phyloP scores from a whole-genome alignment of 2,888 invertebrate genomes.

The Zaprionus bogoriensis region DNA sequence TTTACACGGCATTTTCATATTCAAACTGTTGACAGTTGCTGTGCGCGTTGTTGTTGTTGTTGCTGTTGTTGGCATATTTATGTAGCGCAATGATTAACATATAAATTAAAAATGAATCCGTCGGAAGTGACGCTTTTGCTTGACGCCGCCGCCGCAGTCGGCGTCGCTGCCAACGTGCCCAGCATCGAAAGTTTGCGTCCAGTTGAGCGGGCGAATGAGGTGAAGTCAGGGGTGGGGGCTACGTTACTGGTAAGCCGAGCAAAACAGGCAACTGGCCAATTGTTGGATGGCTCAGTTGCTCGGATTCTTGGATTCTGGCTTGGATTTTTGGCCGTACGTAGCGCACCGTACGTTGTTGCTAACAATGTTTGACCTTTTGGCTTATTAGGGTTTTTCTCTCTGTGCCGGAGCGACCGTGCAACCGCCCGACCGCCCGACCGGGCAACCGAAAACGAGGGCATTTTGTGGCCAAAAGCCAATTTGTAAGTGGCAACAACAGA shows the following conservation, averaged over 20 bases:
- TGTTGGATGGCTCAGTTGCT: constrained; percentile 3
- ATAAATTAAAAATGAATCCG: constrained; percentile 65
- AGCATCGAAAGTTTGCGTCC: constrained; percentile 29
- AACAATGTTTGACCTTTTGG: constrained; percentile 63
- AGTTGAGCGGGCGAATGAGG: neutral
- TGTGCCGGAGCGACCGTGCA: no score
- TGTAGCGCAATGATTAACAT: constrained; percentile 58
- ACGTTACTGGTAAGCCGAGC: neutral
- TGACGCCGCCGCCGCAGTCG: constrained; percentile 9
- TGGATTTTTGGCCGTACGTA: constrained; percentile 19
- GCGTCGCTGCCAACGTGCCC: constrained; percentile 39
- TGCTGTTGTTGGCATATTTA: constrained; percentile 33
- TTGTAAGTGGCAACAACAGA: constrained; percentile 64
- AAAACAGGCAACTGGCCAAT: constrained; percentile 21
- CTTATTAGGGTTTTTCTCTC: constrained; percentile 47
- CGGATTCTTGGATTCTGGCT: neutral
- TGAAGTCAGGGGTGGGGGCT: neutral
- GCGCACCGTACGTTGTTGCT: constrained; percentile 15
- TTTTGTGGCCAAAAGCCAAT: constrained; percentile 66
- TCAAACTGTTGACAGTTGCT: constrained; percentile 18
- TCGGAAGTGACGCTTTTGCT: constrained; percentile 28
- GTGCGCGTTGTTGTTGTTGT: neutral
- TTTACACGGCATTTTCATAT: constrained; percentile 29
- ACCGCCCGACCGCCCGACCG: no score
- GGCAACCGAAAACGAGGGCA: constrained; percentile 60